A percentile compares a stretch with the other conserved stretches of the same genome.
Evolutionary conservation across 2,888 invertebrate genomes (phyloP).

Genomic region (Eledone cirrhosa): DNA sequence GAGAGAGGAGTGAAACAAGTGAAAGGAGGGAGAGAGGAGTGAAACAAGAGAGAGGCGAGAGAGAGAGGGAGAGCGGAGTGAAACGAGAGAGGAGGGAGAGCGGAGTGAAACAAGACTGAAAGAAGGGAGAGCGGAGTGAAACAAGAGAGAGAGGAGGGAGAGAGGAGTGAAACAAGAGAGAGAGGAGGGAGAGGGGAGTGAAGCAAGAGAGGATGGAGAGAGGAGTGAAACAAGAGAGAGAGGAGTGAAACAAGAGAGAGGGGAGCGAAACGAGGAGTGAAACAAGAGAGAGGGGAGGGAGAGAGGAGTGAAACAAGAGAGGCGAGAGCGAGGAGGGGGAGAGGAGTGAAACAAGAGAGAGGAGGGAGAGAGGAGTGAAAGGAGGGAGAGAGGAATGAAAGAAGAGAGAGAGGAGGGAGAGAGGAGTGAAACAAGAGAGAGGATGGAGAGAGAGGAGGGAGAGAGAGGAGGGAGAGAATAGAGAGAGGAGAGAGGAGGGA

Average conservation of each 20-base stretch:
- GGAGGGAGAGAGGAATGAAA: too few relatives aligned
- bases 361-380: too few relatives aligned
- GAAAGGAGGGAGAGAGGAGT: not conserved
- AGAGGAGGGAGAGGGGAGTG: not conserved
- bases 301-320: too few relatives aligned
- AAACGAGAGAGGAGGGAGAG: not conserved
- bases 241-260: too few relatives aligned
- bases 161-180: not conserved
- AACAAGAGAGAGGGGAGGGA: too few relatives aligned
- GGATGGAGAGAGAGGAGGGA: not conserved
- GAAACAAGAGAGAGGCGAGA: not conserved
- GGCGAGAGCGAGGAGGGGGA: too few relatives aligned
- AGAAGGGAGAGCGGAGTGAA: not conserved
- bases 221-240: not conserved
- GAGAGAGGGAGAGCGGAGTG: not conserved
- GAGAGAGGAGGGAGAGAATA: not conserved
- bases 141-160: not conserved
- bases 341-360: too few relatives aligned
- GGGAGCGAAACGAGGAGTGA: too few relatives aligned
- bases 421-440: not conserved
- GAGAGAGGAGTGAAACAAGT: too few relatives aligned
- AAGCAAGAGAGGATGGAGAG: not conserved
- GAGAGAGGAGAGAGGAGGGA: too few relatives aligned
- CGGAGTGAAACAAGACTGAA: too few relatives aligned
- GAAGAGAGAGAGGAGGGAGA: too few relatives aligned